A percentile compares a stretch with the other conserved stretches of the same genome.
Evolutionary conservation across 2,888 invertebrate genomes (phyloP).

Genomic region (Lasiommata megera): DNA sequence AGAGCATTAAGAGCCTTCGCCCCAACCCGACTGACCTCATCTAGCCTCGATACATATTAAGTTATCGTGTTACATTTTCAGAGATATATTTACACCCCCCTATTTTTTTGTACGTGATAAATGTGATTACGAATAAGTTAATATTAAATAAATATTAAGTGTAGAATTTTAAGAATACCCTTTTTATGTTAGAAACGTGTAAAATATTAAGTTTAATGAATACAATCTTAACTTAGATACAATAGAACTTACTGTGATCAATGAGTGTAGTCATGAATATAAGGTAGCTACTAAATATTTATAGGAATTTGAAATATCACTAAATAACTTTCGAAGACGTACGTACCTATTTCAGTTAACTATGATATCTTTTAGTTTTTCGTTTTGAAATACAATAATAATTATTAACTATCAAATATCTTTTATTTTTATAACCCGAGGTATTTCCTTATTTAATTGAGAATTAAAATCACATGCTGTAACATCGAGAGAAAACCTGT

Average conservation of each 20-base stretch:
- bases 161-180: constrained; percentile 39
- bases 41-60: constrained; percentile 68
- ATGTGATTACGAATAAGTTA: constrained; percentile 72
- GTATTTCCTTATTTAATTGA: no score
- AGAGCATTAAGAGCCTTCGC: constrained; percentile 30
- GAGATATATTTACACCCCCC: constrained; percentile 81
- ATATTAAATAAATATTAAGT: constrained; percentile 69
- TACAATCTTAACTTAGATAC: constrained; percentile 32
- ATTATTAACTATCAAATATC: constrained; percentile 6
- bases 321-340: constrained; percentile 28
- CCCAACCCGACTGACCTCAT: constrained; percentile 70
- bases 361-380: constrained; percentile 27
- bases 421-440: constrained; percentile 9
- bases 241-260: constrained; percentile 39
- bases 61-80: constrained; percentile 80
- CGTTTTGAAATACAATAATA: constrained; percentile 28
- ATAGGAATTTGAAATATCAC: constrained; percentile 31
- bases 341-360: constrained; percentile 27
- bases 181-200: constrained; percentile 33
- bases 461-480: no score
- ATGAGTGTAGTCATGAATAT: constrained; percentile 33
- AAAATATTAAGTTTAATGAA: constrained; percentile 20
- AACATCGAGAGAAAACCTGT: no score
- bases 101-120: constrained; percentile 77
- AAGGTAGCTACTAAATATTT: constrained; percentile 32